Conservation (phyloP, 2,113 vertebrate species). For the Uria lomvia region DNA sequence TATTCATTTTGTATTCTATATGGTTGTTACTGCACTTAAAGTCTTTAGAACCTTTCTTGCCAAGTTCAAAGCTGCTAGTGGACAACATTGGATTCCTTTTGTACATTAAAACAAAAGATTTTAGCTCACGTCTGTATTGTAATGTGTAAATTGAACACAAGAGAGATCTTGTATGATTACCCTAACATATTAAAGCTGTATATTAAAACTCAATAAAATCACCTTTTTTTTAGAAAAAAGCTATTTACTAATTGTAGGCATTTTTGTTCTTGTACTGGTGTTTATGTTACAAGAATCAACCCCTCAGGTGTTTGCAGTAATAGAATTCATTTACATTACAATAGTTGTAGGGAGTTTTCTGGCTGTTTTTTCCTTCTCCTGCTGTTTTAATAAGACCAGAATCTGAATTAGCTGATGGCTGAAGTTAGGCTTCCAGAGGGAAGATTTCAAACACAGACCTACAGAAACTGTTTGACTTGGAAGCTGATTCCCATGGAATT, state of each 20-base stretch:
- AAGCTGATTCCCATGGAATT: slow-evolving; percentile 36
- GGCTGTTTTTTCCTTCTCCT: neutral
- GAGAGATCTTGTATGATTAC: slow-evolving; percentile 84
- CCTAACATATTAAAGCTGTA: slow-evolving; percentile 86
- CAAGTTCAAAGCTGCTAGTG: slow-evolving; percentile 89
- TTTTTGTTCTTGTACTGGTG: neutral
- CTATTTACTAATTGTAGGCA: neutral
- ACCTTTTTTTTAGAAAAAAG: slow-evolving; percentile 69
- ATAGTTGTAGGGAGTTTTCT: neutral
- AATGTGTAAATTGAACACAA: slow-evolving; percentile 88
- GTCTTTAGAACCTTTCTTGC: slow-evolving; percentile 76
- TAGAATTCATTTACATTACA: slow-evolving; percentile 1
- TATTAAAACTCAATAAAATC: slow-evolving; percentile 89
- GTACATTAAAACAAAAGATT: slow-evolving; percentile 84
- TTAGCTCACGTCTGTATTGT: slow-evolving; percentile 79
- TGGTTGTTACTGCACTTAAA: slow-evolving; percentile 75
- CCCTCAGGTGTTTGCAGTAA: neutral
- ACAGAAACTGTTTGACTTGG: slow-evolving; percentile 55
- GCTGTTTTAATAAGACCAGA: slow-evolving; percentile 27
- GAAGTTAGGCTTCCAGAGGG: slow-evolving; percentile 7
- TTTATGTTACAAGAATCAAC: neutral
- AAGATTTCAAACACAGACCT: slow-evolving; percentile 60
- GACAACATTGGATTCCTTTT: slow-evolving; percentile 80
- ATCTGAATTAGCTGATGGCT: slow-evolving; percentile 17
- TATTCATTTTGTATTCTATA: slow-evolving; percentile 71